These are phyloP conservation scores for Cheirogaleus major DNA, from an alignment of 2,797 vertebrate species.

Conservation along the genomic window DNA sequence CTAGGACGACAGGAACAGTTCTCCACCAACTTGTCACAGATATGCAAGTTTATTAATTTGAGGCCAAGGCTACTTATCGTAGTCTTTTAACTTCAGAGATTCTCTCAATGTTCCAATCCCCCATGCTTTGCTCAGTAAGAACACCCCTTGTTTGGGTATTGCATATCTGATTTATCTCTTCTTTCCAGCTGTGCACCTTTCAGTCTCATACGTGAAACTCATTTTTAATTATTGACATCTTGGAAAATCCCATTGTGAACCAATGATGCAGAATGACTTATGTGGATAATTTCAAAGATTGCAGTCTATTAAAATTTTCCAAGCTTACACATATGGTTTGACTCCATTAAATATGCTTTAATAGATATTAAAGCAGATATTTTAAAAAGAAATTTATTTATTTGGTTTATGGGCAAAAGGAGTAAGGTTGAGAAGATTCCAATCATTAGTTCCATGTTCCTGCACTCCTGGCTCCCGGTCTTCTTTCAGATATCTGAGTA, in stretches of 20 bases:
- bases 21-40: not conserved
- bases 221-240: conserved; percentile 25
- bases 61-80: not conserved
- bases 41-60: not conserved
- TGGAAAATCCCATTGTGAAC: not conserved
- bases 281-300: not conserved
- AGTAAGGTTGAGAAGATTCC: not conserved
- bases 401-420: not conserved
- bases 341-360: not conserved
- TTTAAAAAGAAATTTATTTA: not conserved
- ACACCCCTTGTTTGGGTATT: not conserved
- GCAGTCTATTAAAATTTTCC: not conserved
- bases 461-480: not conserved
- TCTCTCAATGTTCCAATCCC: not conserved
- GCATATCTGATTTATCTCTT: not conserved
- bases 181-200: not conserved
- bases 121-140: not conserved
- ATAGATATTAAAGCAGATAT: not conserved
- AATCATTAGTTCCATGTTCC: not conserved
- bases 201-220: not conserved
- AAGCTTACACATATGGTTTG: not conserved
- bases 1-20: not conserved
- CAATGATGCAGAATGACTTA: not conserved
- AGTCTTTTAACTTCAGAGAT: not conserved
- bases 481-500: not conserved